Base-by-base conservation (phyloP, 2,113 vertebrate species). In the Peucedramus taeniatus region DNA sequence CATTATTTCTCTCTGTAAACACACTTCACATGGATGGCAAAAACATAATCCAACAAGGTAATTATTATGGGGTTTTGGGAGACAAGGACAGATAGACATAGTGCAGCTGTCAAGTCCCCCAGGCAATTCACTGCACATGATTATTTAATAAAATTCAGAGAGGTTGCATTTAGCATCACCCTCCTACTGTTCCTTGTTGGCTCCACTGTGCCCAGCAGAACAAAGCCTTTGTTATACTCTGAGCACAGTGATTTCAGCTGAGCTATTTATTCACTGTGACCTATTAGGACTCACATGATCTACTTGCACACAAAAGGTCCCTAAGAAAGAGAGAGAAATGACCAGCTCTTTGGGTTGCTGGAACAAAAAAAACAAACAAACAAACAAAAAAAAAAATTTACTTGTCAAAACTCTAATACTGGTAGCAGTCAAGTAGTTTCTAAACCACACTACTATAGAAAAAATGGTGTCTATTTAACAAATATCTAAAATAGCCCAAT, bases 221-320 rank as follows among this genome's bases (percentile, higher is more conserved):
- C 92, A 97, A 96, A 96, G 83, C 49, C 65, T 94, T 90, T 92
- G 76, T 90, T 96, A 92, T 93, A 19, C 57, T 84, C 92, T 23
- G 23, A 78, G 69, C 75, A 83, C 47, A 84, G 60, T 44, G n/a
- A 90, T 78, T 95, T 93, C 94, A 96, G 90, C 56, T 0, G 26
- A 96, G 90, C 90, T 92, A 68, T 94, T 96, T 93, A 93, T 94
- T 92, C 92, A 78, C 70, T 57, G 71, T 93, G 92, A 96, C 88
- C 89, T 78, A 96, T 33, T 84, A 87, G 77, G 57, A 70, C 72
- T 94, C 94, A 96, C 92, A 95, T 95, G 94, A 96, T 96, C 93
- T 75, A n/a, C 88, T 90, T 23, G 21, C 33, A 83, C 71, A 97
- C 72, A 96, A 93, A 95, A 93, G 30, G 71, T 47, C 75, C 42